Conservation (phyloP, 2,113 vertebrate genomes). For the Sinocyclocheilus anophthalmus region DNA sequence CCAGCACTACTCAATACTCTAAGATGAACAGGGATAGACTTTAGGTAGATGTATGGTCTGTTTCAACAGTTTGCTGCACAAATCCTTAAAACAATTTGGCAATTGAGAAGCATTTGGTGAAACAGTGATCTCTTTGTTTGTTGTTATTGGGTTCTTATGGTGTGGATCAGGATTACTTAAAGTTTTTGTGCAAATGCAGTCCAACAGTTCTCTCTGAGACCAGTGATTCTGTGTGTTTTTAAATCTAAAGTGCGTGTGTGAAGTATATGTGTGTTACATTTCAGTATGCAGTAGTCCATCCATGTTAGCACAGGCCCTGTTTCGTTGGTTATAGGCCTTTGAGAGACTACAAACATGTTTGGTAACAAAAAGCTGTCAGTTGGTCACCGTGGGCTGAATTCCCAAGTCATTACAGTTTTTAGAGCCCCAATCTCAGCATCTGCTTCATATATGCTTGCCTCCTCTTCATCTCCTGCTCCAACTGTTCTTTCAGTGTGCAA, state of each 20-base stretch:
- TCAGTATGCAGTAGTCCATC: constrained; percentile 10
- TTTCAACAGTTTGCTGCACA: constrained; percentile 58
- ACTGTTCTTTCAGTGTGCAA: no score
- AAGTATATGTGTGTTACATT: constrained; percentile 24
- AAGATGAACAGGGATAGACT: constrained; percentile 60
- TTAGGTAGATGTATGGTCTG: constrained; percentile 51
- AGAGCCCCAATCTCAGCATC: constrained; percentile 64
- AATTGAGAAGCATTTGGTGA: constrained; percentile 64
- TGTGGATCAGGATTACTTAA: constrained; percentile 55
- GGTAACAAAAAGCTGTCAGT: constrained; percentile 4
- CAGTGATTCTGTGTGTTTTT: constrained; percentile 37
- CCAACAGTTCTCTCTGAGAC: constrained; percentile 41
- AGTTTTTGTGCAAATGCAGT: constrained; percentile 49
- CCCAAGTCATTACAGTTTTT: constrained; percentile 45
- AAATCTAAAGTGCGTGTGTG: constrained; percentile 14
- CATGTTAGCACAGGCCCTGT: constrained; percentile 16
- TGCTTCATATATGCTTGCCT: constrained; percentile 52
- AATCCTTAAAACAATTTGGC: constrained; percentile 76
- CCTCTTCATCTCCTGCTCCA: no score
- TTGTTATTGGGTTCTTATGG: constrained; percentile 71
- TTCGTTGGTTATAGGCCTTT: constrained; percentile 7
- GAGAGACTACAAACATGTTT: constrained; percentile 9
- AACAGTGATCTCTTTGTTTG: constrained; percentile 77
- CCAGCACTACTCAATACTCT: constrained; percentile 48
- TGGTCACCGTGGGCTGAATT: not conserved